A percentile compares a stretch with the other conserved stretches of the same genome.
Evolutionary conservation across 2,888 invertebrate genomes (phyloP).

Genomic region (Orthosia incerta): DNA sequence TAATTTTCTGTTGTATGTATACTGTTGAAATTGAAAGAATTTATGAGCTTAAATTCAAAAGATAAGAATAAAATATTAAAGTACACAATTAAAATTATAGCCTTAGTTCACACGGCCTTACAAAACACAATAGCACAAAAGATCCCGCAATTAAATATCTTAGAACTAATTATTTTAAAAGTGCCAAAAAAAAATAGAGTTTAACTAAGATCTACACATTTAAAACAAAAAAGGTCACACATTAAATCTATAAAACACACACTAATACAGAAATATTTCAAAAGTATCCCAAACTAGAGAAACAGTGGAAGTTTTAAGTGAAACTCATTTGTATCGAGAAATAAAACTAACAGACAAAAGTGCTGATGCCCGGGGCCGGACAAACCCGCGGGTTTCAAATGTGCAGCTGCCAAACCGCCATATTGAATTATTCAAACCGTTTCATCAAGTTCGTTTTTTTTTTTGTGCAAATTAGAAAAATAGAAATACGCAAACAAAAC

Average conservation of each 20-base stretch:
- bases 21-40: constrained; percentile 17
- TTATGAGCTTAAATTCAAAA: constrained; percentile 18
- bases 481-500: constrained; percentile 19
- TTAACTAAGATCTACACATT: constrained; percentile 19
- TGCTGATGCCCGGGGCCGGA: constrained; percentile 29
- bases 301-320: constrained; percentile 26
- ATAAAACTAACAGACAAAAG: constrained; percentile 54
- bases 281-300: constrained; percentile 24
- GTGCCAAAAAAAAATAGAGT: not conserved
- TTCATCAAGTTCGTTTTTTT: constrained; percentile 7
- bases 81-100: constrained; percentile 3
- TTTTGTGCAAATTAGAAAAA: constrained; percentile 6
- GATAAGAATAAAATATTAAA: constrained; percentile 7
- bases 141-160: constrained; percentile 1
- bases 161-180: not conserved
- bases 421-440: constrained; percentile 44
- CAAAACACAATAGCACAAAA: constrained; percentile 19
- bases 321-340: constrained; percentile 55
- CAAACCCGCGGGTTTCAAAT: constrained; percentile 24
- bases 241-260: constrained; percentile 17
- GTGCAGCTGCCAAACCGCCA: constrained; percentile 34
- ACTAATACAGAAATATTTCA: constrained; percentile 10
- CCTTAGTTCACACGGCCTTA: constrained; percentile 17
- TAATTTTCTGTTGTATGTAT: constrained; percentile 13
- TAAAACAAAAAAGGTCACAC: constrained; percentile 33